Base-by-base conservation (phyloP, 2,888 invertebrate genomes). In the Drosophila tanythrix region DNA sequence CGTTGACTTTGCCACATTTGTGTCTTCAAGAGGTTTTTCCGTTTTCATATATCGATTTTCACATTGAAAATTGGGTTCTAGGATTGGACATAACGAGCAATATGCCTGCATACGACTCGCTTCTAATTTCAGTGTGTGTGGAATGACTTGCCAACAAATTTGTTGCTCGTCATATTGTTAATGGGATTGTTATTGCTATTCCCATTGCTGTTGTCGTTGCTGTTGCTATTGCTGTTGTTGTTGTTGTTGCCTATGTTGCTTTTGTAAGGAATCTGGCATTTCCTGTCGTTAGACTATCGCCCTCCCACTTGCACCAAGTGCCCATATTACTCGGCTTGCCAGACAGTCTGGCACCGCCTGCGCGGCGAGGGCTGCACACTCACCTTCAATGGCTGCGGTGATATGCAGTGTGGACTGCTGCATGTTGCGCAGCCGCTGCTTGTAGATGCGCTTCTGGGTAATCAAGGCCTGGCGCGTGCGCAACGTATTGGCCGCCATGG, bases 361-460 rank as follows among this genome's bases (percentile, higher is more conserved):
- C 59, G 50, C 29, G 18, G n/a, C 27, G 36, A 56, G 56, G 56
- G 56, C n/a, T 56, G 15, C 57, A 13, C 38, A 72, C 90, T 90
- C 82, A 93, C 93, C 93, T 91, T 92, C 92, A 81, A 92, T 90
- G 57, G 92, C 91, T 33, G 92, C 91, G 11, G 91, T 92, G 29
- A 92, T 90, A 66, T 92, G 92, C 13, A 93, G 60, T 48, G 92
- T 89, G 43, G 94, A 94, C 79, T 95, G 94, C 81, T 95, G 95
- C 13, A 95, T 88, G 53, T 93, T 92, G 38, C 94, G 92, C 31
- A 95, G 92, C 70, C 94, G 94, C 61, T 94, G 93, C 83, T 95
- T 95, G 79, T 95, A 94, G 53, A 94, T 93, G 81, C 94, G 94
- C 83, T 95, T 94, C 88, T 95, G 95, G 29, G 94, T 94, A 55